Evolutionary conservation across 2,113 vertebrate genomes (phyloP).

Genomic region (Cervus canadensis): DNA sequence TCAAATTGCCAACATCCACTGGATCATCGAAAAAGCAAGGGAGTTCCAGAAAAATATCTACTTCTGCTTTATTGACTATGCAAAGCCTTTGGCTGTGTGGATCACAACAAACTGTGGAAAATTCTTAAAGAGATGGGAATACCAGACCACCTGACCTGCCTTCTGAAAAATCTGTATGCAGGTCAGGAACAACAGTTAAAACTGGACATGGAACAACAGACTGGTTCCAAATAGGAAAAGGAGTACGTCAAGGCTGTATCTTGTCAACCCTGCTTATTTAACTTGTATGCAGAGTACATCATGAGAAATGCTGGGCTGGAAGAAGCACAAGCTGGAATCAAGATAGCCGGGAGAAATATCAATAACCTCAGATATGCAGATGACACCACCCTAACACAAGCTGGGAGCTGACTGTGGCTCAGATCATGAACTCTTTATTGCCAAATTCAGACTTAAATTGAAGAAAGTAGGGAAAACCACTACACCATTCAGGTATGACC

Average conservation of each 20-base stretch:
- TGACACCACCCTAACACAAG: not conserved
- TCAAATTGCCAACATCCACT: not conserved
- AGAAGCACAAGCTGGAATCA: not conserved
- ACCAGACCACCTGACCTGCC: not conserved
- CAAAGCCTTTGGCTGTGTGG: not conserved
- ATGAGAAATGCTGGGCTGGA: accelerated
- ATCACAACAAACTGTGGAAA: not conserved
- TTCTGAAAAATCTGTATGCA: not conserved
- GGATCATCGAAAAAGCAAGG: not conserved
- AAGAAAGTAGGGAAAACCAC: too few species aligned
- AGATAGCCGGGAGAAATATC: not conserved
- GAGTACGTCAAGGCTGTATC: not conserved
- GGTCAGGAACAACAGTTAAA: not conserved
- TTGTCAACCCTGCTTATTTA: not conserved
- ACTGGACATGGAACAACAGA: not conserved
- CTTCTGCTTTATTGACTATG: not conserved
- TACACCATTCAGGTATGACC: too few species aligned
- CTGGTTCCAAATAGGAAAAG: not conserved
- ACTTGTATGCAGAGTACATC: not conserved
- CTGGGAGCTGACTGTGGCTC: too few species aligned
- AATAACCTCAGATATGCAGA: not conserved
- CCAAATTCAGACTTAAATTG: too few species aligned
- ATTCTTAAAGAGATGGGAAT: not conserved
- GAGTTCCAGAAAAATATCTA: not conserved
- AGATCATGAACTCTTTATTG: too few species aligned